These are phyloP conservation scores for Dolichallabes microphthalmus DNA, from an alignment of 2,113 vertebrate species.

Conservation along the genomic window DNA sequence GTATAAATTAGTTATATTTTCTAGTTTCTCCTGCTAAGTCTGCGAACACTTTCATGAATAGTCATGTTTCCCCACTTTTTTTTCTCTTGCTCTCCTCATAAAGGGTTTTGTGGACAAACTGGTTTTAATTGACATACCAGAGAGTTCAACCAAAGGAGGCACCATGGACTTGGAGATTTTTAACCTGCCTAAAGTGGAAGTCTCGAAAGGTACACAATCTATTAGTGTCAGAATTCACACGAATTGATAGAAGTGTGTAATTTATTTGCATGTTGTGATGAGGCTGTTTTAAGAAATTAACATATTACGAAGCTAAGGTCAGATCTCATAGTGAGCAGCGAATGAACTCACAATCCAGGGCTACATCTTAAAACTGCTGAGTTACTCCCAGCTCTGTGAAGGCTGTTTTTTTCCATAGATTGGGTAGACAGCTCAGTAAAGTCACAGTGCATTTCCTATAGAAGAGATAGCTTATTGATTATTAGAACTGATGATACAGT, in stretches of 20 bases:
- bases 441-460: neutral
- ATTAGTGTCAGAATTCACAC: neutral
- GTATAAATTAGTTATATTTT: neutral
- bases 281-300: neutral
- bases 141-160: conserved; percentile 83
- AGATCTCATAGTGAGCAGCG: neutral
- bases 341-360: neutral
- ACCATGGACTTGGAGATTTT: conserved; percentile 89
- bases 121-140: conserved; percentile 84
- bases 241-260: neutral
- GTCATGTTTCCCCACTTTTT: neutral
- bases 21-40: neutral
- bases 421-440: neutral
- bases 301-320: neutral
- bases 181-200: conserved; percentile 83
- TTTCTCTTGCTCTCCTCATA: neutral
- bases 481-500: neutral
- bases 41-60: neutral
- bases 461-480: neutral
- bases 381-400: neutral
- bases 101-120: conserved; percentile 85
- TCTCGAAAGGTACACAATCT: conserved; percentile 80
- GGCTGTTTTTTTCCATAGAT: neutral
- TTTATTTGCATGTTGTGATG: neutral
- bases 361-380: neutral